Evolutionary conservation across 1,140 invertebrate genomes (phyloP).

Genomic region (Amyelois transitella): DNA sequence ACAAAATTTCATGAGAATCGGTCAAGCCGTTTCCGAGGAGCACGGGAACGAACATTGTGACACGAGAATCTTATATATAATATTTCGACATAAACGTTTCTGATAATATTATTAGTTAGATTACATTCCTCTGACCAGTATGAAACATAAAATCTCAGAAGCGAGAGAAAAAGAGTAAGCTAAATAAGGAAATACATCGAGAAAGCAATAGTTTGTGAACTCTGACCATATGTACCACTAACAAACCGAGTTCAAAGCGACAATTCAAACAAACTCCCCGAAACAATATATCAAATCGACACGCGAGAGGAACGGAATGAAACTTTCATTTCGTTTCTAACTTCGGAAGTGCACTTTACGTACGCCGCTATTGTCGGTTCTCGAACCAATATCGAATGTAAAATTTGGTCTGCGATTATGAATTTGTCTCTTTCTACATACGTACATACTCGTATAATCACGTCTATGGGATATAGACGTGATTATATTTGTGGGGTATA

Average conservation of each 20-base stretch:
- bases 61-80: too few species aligned
- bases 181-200: neutral
- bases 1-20: too few species aligned
- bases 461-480: neutral
- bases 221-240: neutral
- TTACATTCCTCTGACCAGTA: neutral
- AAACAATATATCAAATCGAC: conserved; percentile 63
- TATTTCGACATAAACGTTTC: too few species aligned
- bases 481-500: too few species aligned
- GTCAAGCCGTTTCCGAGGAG: too few species aligned
- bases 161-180: neutral
- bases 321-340: conserved; percentile 63
- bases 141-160: neutral
- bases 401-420: too few species aligned
- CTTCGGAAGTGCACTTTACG: conserved; percentile 45
- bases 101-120: too few species aligned
- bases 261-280: neutral
- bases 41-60: too few species aligned
- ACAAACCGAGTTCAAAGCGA: neutral
- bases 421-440: too few species aligned
- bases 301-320: conserved; percentile 51
- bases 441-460: neutral
- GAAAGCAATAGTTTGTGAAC: neutral
- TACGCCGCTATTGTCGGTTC: neutral
- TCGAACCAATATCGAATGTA: neutral